phyloP scores from a whole-genome alignment of 2,888 invertebrate genomes.

The Pandemis corylana region DNA sequence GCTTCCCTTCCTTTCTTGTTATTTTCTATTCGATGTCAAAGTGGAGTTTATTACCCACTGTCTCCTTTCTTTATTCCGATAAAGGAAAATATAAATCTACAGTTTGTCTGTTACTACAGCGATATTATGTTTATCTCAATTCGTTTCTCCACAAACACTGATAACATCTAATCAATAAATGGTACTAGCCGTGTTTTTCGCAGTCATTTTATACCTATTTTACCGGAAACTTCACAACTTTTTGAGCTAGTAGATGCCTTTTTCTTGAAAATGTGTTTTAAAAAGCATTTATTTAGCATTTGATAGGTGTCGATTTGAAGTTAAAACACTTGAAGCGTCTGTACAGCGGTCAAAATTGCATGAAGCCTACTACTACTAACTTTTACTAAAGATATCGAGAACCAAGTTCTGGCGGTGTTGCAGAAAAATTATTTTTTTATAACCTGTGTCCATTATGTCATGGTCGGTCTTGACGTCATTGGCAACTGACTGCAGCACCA shows the following conservation, averaged over 20 bases:
- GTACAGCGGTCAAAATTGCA: too few relatives aligned
- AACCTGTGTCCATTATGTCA: neutral
- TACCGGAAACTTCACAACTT: neutral
- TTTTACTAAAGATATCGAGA: too few relatives aligned
- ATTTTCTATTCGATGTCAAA: slow-evolving; percentile 15
- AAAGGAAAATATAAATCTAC: slow-evolving; percentile 14
- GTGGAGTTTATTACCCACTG: slow-evolving; percentile 11
- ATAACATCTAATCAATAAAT: slow-evolving; percentile 9
- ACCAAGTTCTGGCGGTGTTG: too few relatives aligned
- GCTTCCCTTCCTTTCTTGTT: slow-evolving; percentile 16
- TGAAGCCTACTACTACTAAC: too few relatives aligned
- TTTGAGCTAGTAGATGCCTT: neutral
- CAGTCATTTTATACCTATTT: neutral
- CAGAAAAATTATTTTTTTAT: too few relatives aligned
- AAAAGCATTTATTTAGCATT: too few relatives aligned
- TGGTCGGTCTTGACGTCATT: too few relatives aligned
- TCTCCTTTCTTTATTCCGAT: slow-evolving; percentile 20
- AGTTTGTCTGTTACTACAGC: slow-evolving; percentile 2
- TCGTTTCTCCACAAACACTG: slow-evolving; percentile 2
- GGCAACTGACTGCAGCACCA: too few relatives aligned
- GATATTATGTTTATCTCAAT: slow-evolving; percentile 10
- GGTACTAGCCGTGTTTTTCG: neutral
- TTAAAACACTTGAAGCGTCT: too few relatives aligned
- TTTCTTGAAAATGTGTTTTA: neutral
- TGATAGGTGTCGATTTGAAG: too few relatives aligned